A percentile compares a stretch with the other conserved stretches of the same genome.
Conservation (phyloP, 2,888 invertebrate species). For the Mesorhabditis belari region DNA sequence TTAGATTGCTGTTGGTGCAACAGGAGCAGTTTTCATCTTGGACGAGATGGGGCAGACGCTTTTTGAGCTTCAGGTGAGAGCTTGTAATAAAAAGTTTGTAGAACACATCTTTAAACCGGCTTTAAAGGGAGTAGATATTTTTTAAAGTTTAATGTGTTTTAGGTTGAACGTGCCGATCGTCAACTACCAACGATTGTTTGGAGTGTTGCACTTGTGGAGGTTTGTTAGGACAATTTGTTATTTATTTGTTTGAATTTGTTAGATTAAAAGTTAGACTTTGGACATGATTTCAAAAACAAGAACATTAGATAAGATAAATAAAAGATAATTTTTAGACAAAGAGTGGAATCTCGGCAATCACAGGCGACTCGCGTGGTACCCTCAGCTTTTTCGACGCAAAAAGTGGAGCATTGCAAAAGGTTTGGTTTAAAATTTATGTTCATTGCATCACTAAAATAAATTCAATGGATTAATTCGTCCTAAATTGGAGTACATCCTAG, state of each 20-base stretch:
- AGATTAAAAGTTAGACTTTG: no score
- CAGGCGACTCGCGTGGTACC: constrained; percentile 43
- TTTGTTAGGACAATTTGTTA: no score
- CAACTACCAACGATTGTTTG: constrained; percentile 40
- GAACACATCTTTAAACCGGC: no score
- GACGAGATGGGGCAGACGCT: neutral
- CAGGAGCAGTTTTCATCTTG: constrained; percentile 16
- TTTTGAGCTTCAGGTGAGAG: neutral
- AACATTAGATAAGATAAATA: no score
- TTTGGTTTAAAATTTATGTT: no score
- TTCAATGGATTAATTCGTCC: no score
- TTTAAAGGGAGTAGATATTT: no score
- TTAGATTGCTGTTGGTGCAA: constrained; percentile 23
- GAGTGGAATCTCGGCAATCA: constrained; percentile 10
- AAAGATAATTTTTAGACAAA: neutral
- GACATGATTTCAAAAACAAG: no score
- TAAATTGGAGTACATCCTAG: no score
- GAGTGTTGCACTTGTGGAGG: constrained; percentile 31
- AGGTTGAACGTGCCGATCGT: constrained; percentile 5
- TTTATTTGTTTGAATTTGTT: constrained; percentile 1
- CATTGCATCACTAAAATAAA: no score
- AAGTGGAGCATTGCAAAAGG: constrained; percentile 30
- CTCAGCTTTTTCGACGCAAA: constrained; percentile 36
- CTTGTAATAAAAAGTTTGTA: no score
- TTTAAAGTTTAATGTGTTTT: neutral